Evolutionary conservation across 2,797 vertebrate species (phyloP).

Genomic region (Anolis apletophallus): DNA sequence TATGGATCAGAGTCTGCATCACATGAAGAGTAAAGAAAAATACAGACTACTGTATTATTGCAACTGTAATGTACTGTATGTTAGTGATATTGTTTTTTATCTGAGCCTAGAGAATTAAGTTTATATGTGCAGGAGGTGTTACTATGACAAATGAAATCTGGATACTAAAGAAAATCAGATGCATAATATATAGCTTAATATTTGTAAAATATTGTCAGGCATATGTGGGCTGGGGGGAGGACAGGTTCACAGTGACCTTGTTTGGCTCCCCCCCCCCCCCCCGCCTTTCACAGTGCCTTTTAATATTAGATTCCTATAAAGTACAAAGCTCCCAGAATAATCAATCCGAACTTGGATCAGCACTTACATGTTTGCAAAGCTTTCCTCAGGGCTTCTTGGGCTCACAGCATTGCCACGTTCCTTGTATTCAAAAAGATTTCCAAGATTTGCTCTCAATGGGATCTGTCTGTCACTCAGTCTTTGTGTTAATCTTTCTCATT

Average conservation of each 20-base stretch:
- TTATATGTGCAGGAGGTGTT: not conserved
- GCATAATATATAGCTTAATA: not conserved
- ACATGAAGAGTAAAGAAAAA: too few relatives aligned
- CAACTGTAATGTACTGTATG: too few relatives aligned
- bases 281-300: not conserved
- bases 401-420: slow-evolving; percentile 5
- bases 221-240: not conserved
- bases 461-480: slow-evolving; percentile 52
- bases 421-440: slow-evolving; percentile 45
- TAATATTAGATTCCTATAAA: slow-evolving; percentile 21
- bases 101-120: not conserved
- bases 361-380: slow-evolving; percentile 34
- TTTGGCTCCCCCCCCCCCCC: not conserved
- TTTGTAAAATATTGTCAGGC: too few relatives aligned
- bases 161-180: not conserved
- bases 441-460: slow-evolving; percentile 44
- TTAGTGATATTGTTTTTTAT: not conserved
- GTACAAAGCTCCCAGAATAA: slow-evolving; percentile 33
- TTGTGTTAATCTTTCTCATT: slow-evolving; percentile 50
- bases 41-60: too few relatives aligned
- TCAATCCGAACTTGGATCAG: slow-evolving; percentile 1
- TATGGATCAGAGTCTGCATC: too few relatives aligned
- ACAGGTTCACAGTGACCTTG: slow-evolving; percentile 10
- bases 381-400: slow-evolving; percentile 41
- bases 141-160: not conserved